These are phyloP conservation scores for Pygocentrus nattereri DNA, from an alignment of 2,797 vertebrate species.

Conservation along the genomic window DNA sequence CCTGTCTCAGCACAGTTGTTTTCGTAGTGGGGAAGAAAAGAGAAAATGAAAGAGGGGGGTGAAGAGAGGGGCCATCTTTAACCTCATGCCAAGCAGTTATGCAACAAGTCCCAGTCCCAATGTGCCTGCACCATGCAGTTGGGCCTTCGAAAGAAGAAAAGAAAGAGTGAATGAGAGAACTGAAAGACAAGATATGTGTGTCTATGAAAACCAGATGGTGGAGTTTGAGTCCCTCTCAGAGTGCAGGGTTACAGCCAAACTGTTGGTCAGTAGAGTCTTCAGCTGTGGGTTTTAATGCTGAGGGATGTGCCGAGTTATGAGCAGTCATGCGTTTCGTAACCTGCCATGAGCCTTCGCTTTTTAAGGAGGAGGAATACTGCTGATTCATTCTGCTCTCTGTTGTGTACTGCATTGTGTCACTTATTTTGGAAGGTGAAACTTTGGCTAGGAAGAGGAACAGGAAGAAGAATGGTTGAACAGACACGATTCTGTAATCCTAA, in stretches of 20 bases:
- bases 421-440: neutral
- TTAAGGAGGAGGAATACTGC: neutral
- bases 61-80: constrained; percentile 44
- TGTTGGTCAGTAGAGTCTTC: constrained; percentile 31
- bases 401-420: neutral
- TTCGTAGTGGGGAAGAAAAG: constrained; percentile 2
- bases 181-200: constrained; percentile 45
- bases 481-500: neutral
- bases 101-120: constrained; percentile 47
- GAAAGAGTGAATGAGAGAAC: constrained; percentile 24
- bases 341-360: neutral
- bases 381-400: neutral
- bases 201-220: constrained; percentile 61
- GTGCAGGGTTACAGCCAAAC: constrained; percentile 3
- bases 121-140: constrained; percentile 26
- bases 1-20: neutral
- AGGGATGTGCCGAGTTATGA: constrained; percentile 23
- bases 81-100: constrained; percentile 50
- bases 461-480: neutral
- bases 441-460: neutral
- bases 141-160: constrained; percentile 13
- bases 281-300: constrained; percentile 15
- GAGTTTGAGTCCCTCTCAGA: neutral
- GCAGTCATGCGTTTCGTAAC: constrained; percentile 17
- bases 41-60: constrained; percentile 41